A percentile compares a stretch with the other conserved stretches of the same genome.
These are phyloP conservation scores for Dissostichus mawsoni DNA, from an alignment of 2,113 vertebrate species.

Conservation along the genomic window DNA sequence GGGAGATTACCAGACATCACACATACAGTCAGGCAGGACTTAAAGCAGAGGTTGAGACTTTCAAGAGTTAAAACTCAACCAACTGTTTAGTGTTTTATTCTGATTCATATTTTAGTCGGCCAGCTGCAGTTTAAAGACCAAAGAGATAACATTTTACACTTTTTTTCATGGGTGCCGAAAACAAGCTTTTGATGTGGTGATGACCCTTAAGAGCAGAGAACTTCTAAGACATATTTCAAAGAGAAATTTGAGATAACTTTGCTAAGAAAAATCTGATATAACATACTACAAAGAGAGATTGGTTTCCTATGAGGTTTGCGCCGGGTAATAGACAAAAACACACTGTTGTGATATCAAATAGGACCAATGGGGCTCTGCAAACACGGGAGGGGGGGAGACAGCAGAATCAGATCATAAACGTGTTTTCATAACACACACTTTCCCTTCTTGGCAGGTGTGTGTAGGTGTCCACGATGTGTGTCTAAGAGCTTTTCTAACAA, in stretches of 20 bases:
- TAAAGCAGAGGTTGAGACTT: slow-evolving; percentile 34
- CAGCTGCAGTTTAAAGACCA: slow-evolving; percentile 31
- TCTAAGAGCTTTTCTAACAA: slow-evolving; percentile 50
- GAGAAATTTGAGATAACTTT: slow-evolving; percentile 18
- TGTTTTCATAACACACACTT: slow-evolving; percentile 71
- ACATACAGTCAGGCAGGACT: slow-evolving; percentile 9
- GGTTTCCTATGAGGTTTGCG: slow-evolving; percentile 38
- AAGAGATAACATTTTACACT: slow-evolving; percentile 47
- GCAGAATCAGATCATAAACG: slow-evolving; percentile 51
- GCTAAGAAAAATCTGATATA: slow-evolving; percentile 37
- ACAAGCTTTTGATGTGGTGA: slow-evolving; percentile 20
- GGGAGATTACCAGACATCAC: slow-evolving; percentile 36
- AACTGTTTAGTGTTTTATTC: slow-evolving; percentile 24
- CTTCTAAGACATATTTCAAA: slow-evolving; percentile 1
- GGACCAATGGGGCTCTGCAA: slow-evolving; percentile 58
- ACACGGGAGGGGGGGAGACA: slow-evolving; percentile 31
- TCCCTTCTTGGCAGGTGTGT: slow-evolving; percentile 61
- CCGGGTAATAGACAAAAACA: slow-evolving; percentile 50
- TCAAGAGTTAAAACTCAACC: slow-evolving; percentile 15
- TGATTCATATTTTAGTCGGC: slow-evolving; percentile 43
- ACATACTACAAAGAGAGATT: slow-evolving; percentile 32
- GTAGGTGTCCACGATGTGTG: slow-evolving; percentile 50
- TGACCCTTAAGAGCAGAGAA: slow-evolving; percentile 15
- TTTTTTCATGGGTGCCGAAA: slow-evolving; percentile 35
- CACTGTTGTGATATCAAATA: slow-evolving; percentile 72